Evolutionary conservation across 2,888 invertebrate species (phyloP).

Genomic region (Macrosoma leucophasiata): DNA sequence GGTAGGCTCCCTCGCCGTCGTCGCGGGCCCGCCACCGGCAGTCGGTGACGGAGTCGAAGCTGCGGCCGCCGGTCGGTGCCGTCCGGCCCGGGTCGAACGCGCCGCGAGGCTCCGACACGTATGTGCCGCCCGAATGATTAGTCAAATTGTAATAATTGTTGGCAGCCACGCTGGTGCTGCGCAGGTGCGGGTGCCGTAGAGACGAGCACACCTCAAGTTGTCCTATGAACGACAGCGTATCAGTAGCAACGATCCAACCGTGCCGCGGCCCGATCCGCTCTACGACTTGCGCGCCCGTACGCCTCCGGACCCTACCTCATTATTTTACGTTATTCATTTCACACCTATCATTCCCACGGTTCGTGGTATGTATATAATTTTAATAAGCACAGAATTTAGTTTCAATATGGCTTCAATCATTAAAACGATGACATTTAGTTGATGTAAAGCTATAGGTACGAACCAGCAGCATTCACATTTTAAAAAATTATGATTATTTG

Average conservation of each 20-base stretch:
- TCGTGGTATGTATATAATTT: no score
- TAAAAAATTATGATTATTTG: not conserved
- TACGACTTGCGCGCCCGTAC: conserved; percentile 47
- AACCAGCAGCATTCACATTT: not conserved
- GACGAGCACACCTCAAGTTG: conserved; percentile 72
- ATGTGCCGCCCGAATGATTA: conserved; percentile 67
- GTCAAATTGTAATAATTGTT: conserved; percentile 76
- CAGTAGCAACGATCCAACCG: conserved; percentile 26
- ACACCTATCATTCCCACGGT: no score
- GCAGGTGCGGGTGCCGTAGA: conserved; percentile 64
- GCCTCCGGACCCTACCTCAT: conserved; percentile 56
- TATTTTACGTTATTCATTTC: no score
- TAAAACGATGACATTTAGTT: no score
- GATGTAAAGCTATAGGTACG: no score
- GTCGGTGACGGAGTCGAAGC: conserved; percentile 69
- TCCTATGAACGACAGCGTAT: conserved; percentile 68
- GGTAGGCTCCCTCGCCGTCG: conserved; percentile 66
- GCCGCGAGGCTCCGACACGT: conserved; percentile 54
- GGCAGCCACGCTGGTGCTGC: conserved; percentile 66
- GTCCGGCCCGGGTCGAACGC: conserved; percentile 46
- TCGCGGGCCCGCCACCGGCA: conserved; percentile 68
- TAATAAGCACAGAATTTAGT: no score
- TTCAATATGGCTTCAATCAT: no score
- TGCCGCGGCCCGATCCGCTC: conserved; percentile 31
- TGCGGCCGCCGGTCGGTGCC: conserved; percentile 54